Conservation (phyloP, 2,113 vertebrate genomes). For the Corvus moneduloides region DNA sequence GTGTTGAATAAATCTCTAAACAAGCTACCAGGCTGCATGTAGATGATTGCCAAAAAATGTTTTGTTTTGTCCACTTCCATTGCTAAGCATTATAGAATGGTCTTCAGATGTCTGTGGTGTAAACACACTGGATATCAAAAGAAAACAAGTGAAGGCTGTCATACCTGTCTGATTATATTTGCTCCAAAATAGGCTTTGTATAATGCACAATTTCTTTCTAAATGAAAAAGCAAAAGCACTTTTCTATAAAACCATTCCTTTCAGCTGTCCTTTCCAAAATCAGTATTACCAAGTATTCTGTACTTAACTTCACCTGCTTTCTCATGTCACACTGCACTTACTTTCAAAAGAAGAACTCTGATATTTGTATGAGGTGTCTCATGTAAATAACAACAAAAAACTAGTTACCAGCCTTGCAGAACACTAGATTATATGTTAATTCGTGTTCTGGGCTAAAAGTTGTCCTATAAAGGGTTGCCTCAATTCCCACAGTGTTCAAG, state of each 20-base stretch:
- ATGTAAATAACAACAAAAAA: background rate
- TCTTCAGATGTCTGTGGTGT: background rate
- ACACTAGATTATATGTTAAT: background rate
- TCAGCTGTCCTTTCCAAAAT: background rate
- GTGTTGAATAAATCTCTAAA: background rate
- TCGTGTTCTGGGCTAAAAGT: background rate
- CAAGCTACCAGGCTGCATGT: background rate
- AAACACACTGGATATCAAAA: background rate
- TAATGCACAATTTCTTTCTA: background rate
- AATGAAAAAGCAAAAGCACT: background rate
- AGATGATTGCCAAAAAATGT: background rate
- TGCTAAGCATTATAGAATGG: background rate
- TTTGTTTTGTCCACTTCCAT: background rate
- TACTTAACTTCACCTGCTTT: background rate
- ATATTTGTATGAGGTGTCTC: background rate
- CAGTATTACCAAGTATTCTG: background rate
- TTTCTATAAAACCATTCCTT: background rate
- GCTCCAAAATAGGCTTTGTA: background rate
- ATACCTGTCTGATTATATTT: background rate
- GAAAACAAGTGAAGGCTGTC: background rate
- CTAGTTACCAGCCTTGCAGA: background rate
- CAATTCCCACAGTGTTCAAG: background rate
- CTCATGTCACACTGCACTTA: background rate
- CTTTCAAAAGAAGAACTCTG: background rate
- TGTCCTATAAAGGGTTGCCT: background rate